phyloP scores from a whole-genome alignment of 2,888 invertebrate species.

The Strigamia maritima region DNA sequence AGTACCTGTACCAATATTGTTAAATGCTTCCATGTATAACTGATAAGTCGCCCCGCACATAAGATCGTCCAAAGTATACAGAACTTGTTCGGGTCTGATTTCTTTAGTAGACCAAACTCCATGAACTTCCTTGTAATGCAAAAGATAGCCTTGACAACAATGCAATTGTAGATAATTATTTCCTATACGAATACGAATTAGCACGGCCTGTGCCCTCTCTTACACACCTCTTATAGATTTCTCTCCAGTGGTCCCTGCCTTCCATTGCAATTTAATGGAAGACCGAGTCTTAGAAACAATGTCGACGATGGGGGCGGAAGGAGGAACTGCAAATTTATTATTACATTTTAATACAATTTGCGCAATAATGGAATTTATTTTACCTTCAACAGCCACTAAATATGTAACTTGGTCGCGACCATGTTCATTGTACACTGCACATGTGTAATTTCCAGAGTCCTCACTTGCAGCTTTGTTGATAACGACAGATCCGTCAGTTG shows the following conservation, averaged over 20 bases:
- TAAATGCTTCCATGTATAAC: neutral
- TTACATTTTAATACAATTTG: neutral
- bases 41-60: neutral
- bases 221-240: neutral
- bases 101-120: neutral
- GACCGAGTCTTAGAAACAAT: neutral
- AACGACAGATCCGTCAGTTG: neutral
- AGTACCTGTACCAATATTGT: neutral
- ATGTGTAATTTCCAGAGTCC: neutral
- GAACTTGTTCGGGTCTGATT: neutral
- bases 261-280: constrained; percentile 5
- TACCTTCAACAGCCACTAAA: neutral
- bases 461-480: neutral
- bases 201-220: no score
- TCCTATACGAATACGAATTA: no score
- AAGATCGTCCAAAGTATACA: neutral
- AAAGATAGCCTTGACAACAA: neutral
- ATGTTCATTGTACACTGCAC: neutral
- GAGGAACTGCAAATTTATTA: neutral
- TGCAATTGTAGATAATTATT: no score
- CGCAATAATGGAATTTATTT: neutral
- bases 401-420: neutral
- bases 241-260: neutral
- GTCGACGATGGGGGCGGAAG: neutral
- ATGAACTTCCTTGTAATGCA: neutral